Conservation (phyloP, 2,888 invertebrate species). For the Balanococcus diminutus region DNA sequence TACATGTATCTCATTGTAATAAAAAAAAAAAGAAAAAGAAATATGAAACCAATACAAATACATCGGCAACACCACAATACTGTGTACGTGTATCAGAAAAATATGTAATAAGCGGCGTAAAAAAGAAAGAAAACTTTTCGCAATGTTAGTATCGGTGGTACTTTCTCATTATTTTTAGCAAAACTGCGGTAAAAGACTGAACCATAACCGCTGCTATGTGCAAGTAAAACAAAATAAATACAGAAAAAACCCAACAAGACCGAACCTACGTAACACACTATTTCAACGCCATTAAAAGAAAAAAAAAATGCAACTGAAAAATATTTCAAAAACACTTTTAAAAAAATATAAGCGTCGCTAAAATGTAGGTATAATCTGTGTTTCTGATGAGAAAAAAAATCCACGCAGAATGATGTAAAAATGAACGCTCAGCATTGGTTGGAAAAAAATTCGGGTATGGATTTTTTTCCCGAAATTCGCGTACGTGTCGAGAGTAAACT, state of each 20-base stretch:
- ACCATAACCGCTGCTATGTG: conserved; percentile 51
- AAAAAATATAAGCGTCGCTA: conserved; percentile 1
- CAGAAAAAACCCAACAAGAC: conserved; percentile 48
- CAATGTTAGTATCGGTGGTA: conserved; percentile 6
- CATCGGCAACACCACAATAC: background rate
- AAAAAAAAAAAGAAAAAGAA: background rate
- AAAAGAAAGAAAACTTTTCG: conserved; percentile 5
- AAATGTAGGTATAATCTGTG: background rate
- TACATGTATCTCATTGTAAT: background rate
- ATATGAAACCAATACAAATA: conserved; percentile 1
- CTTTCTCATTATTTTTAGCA: conserved; percentile 21
- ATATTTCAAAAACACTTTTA: background rate
- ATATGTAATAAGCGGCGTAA: conserved; percentile 20
- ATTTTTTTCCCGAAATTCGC: background rate
- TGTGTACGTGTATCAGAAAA: conserved; percentile 17
- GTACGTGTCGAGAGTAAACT: background rate
- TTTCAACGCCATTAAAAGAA: background rate
- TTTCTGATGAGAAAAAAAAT: background rate
- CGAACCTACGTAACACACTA: conserved; percentile 44
- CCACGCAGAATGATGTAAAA: background rate
- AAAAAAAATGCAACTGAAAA: conserved; percentile 26
- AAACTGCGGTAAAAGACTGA: conserved; percentile 52
- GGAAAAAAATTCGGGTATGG: background rate
- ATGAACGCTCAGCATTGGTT: background rate
- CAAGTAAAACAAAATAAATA: conserved; percentile 32